Evolutionary conservation across 92 coral and sea anemone genomes (phyloP), one percentile per base, ranked within the genome.

Genomic region (Porites cylindrica): DNA sequence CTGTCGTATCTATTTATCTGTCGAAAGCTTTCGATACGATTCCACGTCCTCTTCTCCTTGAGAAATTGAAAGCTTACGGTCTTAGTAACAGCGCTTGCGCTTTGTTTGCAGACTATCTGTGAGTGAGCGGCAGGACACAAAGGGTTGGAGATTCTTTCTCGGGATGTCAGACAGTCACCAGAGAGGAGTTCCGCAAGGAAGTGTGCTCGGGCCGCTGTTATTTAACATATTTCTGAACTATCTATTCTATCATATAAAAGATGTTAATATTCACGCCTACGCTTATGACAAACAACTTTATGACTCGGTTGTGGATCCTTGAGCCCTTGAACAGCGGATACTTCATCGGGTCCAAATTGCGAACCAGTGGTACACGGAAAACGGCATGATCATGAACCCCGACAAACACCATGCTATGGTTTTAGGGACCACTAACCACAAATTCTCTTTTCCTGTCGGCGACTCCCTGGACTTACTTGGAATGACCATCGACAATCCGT

Each of bases 331-430:
- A 8, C 5, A 17, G 24, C 26, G 70, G 23, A 20, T 66, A n/a
- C 26, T n/a, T n/a, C 70, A 66, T 11, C 26, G 20, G 24, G 1
- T 66, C 24, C 26, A n/a, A 66, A 66, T 66, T 66, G 70, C 47
- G 21, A 66, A 66, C 24, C 21, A 24, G 21, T 86, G 91, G 89
- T 91, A 87, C 65, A 23, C 17, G 11, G 54, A 76, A 6, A 91
- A 87, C 67, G 91, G 94, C 10, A 91, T 87, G 91, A 83, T 91
- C 56, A 88, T 52, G 17, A 91, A 87, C 23, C 81, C 81, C 61
- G 58, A 24, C 32, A 91, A 91, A 53, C 89, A 91, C 83, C 86
- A 87, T n/a, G 92, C 89, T 4, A 74, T 88, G 86, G 82, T 83
- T n/a, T 17, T 88, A 58, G 94, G 94, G 72, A 91, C 75, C 73